Evolutionary conservation across 2,797 vertebrate genomes (phyloP).

Genomic region (Galago senegalensis): DNA sequence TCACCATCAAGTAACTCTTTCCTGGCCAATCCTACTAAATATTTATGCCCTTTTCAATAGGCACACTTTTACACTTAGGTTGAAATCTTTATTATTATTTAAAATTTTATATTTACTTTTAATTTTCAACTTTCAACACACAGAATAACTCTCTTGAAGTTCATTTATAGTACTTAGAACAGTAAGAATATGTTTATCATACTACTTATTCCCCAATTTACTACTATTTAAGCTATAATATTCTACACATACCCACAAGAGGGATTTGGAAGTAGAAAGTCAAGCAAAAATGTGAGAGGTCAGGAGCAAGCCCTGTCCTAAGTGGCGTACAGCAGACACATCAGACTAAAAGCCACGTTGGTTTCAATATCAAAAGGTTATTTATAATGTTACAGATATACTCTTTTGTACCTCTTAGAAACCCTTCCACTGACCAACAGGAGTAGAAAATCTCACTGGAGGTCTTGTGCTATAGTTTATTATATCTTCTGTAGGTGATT

Average conservation of each 20-base stretch:
- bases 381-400: not conserved
- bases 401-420: not conserved
- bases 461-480: not conserved
- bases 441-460: slow-evolving; percentile 14
- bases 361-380: not conserved
- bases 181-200: not conserved
- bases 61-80: not conserved
- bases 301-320: not conserved
- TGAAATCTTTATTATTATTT: not conserved
- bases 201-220: not conserved
- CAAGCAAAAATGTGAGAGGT: not conserved
- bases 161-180: not conserved
- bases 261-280: not conserved
- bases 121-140: slow-evolving; percentile 12
- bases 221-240: not conserved
- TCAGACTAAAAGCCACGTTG: not conserved
- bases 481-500: slow-evolving; percentile 13
- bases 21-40: not conserved
- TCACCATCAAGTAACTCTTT: not conserved
- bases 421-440: not conserved
- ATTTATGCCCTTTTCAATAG: not conserved
- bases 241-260: not conserved
- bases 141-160: not conserved
- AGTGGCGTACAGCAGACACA: not conserved
- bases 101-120: not conserved